Evolutionary conservation across 2,888 invertebrate genomes (phyloP), one percentile per base, ranked within the genome.

Genomic region (Agrochola litura): DNA sequence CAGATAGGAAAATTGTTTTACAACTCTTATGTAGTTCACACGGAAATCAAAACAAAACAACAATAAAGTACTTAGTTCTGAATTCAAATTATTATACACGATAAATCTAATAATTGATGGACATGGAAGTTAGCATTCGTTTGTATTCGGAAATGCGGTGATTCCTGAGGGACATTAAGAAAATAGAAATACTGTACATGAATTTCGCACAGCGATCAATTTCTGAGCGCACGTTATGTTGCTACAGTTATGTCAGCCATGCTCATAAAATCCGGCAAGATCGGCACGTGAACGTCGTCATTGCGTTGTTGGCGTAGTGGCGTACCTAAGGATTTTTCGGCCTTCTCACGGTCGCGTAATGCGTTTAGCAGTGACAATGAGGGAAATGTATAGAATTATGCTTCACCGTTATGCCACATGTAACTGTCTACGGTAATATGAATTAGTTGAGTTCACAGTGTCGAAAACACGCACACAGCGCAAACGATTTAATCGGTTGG

Each of bases 401-500:
- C 75, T 89, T 83, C 89, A 92, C 94, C 93, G 94, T 91, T 93
- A 93, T 73, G 77, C 87, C 86, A 85, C 85, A 85, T 86, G 83
- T 87, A 92, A 92, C 90, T 90, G 90, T 90, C 85, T 87, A 83
- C 84, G 88, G 88, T 89, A 91, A 91, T 92, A 90, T 87, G 90
- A 90, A 91, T 92, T 92, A 90, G 89, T 89, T 84, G 90, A 89
- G 90, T 91, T 91, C 90, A 90, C 88, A 92, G 86, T 89, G 90
- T 85, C 90, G 88, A 90, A 93, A 90, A 90, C 92, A 92, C 90
- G 91, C 89, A 90, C 87, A 85, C 79, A 65, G 85, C 76, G 75
- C 79, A 85, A 90, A 88, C 86, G 86, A 86, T 88, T 87, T 89
- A 90, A 90, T 89, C 88, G 87, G 76, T 76, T 79, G 65, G 68